phyloP scores from a whole-genome alignment of 2,797 vertebrate genomes.

The Enteromius afrohamiltoni region DNA sequence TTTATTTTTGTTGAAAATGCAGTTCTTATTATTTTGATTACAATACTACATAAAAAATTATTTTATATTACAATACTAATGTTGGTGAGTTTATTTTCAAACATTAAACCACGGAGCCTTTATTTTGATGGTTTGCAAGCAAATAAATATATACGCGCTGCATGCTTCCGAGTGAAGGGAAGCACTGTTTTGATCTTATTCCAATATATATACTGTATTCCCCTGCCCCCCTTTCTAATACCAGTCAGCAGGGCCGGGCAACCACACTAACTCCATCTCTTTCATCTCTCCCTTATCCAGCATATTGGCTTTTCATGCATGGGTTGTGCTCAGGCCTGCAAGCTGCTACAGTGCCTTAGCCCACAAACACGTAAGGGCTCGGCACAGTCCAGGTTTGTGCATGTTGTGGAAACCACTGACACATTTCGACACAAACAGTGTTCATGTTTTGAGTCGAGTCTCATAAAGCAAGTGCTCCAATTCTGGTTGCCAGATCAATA shows the following conservation, averaged over 20 bases:
- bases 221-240: constrained; percentile 10
- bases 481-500: constrained; percentile 19
- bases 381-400: constrained; percentile 34
- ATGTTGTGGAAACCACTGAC: not conserved
- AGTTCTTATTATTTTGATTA: not conserved
- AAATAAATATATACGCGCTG: not conserved
- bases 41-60: not conserved
- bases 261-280: constrained; percentile 25
- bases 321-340: constrained; percentile 52
- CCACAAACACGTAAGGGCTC: constrained; percentile 35
- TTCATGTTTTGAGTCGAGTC: not conserved
- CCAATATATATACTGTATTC: not conserved
- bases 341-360: constrained; percentile 49
- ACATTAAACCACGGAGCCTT: not conserved
- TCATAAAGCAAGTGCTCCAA: not conserved
- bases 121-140: not conserved
- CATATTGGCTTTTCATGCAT: constrained; percentile 65
- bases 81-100: not conserved
- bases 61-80: not conserved
- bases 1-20: too few relatives aligned
- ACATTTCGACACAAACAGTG: not conserved
- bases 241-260: constrained; percentile 13
- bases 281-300: constrained; percentile 39
- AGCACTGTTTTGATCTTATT: not conserved
- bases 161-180: not conserved